Evolutionary conservation across 2,888 invertebrate species (phyloP), one percentile per base, ranked within the genome.

Genomic region (Hipparchia semele): DNA sequence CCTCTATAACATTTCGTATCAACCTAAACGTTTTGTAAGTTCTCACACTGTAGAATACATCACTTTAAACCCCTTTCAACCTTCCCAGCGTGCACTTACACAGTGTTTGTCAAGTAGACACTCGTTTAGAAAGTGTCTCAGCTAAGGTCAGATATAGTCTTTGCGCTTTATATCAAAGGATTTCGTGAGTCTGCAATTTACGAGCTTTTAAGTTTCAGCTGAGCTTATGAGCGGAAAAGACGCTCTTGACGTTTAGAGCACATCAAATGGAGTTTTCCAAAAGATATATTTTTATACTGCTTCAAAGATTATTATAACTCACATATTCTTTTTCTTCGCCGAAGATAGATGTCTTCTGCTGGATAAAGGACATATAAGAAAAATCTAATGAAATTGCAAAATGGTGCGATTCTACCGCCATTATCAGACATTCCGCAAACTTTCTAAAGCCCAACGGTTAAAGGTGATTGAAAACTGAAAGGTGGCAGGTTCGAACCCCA

Each of bases 141-240:
- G 53, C 65, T 62, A 13, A 62, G 62, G 62, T 49, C 62, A 62
- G 61, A 45, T 62, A 49, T 62, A 39, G 62, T 62, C 62, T 62
- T 49, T 62, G 62, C 62, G 62, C 62, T 65, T 53, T 65, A 65
- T 65, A 65, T 65, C 65, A 65, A 65, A 65, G 65, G 65, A 65
- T 65, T 65, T 65, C 12, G 51, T 51, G 51, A 65, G 65, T 65
- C 65, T 53, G 53, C 53, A 65, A 65, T 65, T 65, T 65, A 65
- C 33, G 65, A 65, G 23, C 65, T 49, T 51, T 53, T 53, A 53
- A 23, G 51, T 53, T 53, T 65, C n/a, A 53, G 51, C 51, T 53
- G 46, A 53, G 23, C 49, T 65, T 23, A 51, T 51, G 59, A 39
- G 12, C 12, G 9, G 10, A 12, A 61, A 61, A 61, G 53, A 65